These are phyloP conservation scores for Mylabris sibirica DNA, from an alignment of 2,888 invertebrate species.

Conservation along the genomic window DNA sequence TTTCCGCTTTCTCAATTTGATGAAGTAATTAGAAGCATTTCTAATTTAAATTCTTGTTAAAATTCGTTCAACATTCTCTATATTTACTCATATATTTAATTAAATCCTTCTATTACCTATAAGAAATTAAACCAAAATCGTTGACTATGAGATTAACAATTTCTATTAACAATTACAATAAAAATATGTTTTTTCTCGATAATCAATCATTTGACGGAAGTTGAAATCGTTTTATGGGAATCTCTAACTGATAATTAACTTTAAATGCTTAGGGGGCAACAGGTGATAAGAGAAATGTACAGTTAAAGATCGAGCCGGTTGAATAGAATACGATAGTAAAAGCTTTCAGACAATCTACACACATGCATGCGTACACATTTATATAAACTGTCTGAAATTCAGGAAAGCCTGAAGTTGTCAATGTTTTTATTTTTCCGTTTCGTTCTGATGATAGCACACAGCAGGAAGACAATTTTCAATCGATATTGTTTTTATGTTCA, in stretches of 20 bases:
- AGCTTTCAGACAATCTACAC: not conserved
- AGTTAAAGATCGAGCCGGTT: not conserved
- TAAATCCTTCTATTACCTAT: not conserved
- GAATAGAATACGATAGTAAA: not conserved
- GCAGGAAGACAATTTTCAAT: not conserved
- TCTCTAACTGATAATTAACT: not conserved
- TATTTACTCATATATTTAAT: not conserved
- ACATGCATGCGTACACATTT: not conserved
- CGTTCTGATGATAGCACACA: not conserved
- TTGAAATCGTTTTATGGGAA: not conserved
- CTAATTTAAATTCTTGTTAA: conserved; percentile 24
- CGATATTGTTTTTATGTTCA: not conserved
- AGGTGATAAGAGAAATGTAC: not conserved
- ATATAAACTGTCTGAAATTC: not conserved
- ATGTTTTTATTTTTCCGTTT: not conserved
- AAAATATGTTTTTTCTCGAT: no score
- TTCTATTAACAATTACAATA: no score
- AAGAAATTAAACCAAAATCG: not conserved
- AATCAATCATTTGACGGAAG: not conserved
- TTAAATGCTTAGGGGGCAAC: not conserved
- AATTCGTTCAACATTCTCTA: not conserved
- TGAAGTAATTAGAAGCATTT: conserved; percentile 32
- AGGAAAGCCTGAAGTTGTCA: not conserved
- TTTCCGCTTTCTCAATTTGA: conserved; percentile 25
- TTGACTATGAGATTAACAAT: no score